Evolutionary conservation across 2,888 invertebrate genomes (phyloP), one percentile per base, ranked within the genome.

Genomic region (Drosophila nr. perissopoda): DNA sequence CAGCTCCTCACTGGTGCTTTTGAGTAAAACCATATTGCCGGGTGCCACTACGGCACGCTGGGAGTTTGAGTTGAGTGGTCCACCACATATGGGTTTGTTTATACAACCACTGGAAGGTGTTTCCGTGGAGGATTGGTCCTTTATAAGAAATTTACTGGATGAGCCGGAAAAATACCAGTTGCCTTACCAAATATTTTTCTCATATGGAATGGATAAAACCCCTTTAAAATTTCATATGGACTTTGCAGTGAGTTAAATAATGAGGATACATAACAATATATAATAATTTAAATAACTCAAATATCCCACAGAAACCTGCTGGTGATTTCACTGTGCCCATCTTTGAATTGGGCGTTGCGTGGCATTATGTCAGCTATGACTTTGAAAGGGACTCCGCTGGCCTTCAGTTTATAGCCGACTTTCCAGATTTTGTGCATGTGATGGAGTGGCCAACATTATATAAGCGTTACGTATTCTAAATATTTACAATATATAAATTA

Each of bases 401-500:
- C 61, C 67, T 92, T 51, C 74, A 91, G 27, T 93, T 95, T 70
- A 82, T 94, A 49, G 82, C 88, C 8, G 90, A 93, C 71, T 94
- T 95, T 83, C 95, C 95, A 0, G 87, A 93, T n/a, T 95, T 94
- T 93, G 92, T 94, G 0, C 93, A 93, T 87, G 92, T 94, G 10
- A 93, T 93, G 81, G 93, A 94, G 60, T 94, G 94, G 94, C 92
- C 94, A 18, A 94, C 94, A 38, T 91, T 93, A 16, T 94, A 94
- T 78, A 91, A 93, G 77, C 86, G 92, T 52, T 92, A 87, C 72
- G 72, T 92, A 62, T 91, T 88, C 65, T 92, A 89, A 69, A 42
- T 49, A 40, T 29, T 40, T 49, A 21, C 25, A 49, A 31, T 42
- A 18, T 16, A 21, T 11, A 16, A 21, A 6, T 11, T 13, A 4